Percentiles rank a stretch among this genome's conserved stretches.
phyloP scores from a whole-genome alignment of 2,888 invertebrate species.

The Agriotes lineatus region DNA sequence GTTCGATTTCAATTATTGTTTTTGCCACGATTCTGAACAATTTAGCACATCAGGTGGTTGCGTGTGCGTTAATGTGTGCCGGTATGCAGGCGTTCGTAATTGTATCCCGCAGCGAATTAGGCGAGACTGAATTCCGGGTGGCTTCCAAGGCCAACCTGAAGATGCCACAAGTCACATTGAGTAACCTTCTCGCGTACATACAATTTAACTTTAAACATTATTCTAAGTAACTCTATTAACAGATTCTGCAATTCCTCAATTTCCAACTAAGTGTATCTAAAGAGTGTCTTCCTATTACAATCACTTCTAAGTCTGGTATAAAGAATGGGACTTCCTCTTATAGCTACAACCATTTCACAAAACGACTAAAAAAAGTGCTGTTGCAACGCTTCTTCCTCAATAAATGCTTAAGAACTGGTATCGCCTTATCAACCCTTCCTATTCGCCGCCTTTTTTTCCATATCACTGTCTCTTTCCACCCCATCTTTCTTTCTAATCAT shows the following conservation, averaged over 20 bases:
- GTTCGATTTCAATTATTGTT: not conserved
- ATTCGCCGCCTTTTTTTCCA: too few relatives aligned
- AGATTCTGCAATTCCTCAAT: not conserved
- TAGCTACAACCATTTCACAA: too few relatives aligned
- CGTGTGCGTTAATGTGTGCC: constrained; percentile 12
- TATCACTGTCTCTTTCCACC: too few relatives aligned
- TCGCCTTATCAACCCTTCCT: too few relatives aligned
- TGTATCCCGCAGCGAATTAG: constrained; percentile 17
- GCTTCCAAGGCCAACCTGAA: constrained; percentile 9
- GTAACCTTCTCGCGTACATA: constrained; percentile 16
- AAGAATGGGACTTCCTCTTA: too few relatives aligned
- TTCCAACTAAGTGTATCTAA: too few relatives aligned
- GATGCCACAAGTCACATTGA: constrained; percentile 18
- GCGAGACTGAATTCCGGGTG: constrained; percentile 28
- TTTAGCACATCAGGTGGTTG: constrained; percentile 3
- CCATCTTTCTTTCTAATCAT: too few relatives aligned
- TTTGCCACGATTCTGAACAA: not conserved
- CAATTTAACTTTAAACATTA: not conserved
- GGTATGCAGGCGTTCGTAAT: constrained; percentile 2
- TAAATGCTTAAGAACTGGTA: too few relatives aligned
- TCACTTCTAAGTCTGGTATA: too few relatives aligned
- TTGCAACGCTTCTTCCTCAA: too few relatives aligned
- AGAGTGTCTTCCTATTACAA: too few relatives aligned
- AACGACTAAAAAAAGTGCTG: too few relatives aligned
- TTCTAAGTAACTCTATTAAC: not conserved